Evolutionary conservation across 2,888 invertebrate species (phyloP), one percentile per base, ranked within the genome.

Genomic region (Sarcophaga variegata): DNA sequence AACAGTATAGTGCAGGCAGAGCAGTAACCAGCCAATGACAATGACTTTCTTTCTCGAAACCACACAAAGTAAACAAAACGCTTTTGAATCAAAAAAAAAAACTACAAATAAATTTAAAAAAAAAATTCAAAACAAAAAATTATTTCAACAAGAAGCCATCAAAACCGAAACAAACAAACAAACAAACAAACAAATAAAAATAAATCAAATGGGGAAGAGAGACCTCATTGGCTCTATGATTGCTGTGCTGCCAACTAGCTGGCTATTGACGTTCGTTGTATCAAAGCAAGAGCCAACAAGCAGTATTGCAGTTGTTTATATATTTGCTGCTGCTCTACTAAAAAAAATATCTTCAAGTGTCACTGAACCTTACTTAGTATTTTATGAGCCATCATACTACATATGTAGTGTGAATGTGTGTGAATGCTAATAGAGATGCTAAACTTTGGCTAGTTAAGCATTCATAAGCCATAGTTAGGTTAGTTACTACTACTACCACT

Each of bases 241-340:
- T 62, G 47, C 25, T 66, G 70, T 66, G 70, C 64, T 76, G 45
- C 49, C n/a, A 25, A 12, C 20, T 20, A 14, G 45, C 20, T 10
- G 10, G 37, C 37, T 37, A 37, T 10, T 37, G 37, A 37, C 37
- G 37, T 37, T 37, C 27, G 27, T 27, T 27, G 27, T 27, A 27
- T 4, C 27, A 27, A 27, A 64, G 17, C 22, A 54, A 60, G 54
- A 75, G 49, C 74, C 66, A 81, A 37, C 20, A 27, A 12, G 11
- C 67, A 0, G 11, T 49, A 81, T 49, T 83, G 86, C 86, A 77
- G 75, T 77, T 74, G 69, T 64, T 64, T 69, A 22, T 74, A 69
- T 86, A 76, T 72, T 27, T 86, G 83, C 37, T 37, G 37, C 37
- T 37, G 37, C 77, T 86, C 86, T 70, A 86, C 81, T 81, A 81